Conservation (phyloP, 2,797 vertebrate genomes). For the Darevskia mixta region DNA sequence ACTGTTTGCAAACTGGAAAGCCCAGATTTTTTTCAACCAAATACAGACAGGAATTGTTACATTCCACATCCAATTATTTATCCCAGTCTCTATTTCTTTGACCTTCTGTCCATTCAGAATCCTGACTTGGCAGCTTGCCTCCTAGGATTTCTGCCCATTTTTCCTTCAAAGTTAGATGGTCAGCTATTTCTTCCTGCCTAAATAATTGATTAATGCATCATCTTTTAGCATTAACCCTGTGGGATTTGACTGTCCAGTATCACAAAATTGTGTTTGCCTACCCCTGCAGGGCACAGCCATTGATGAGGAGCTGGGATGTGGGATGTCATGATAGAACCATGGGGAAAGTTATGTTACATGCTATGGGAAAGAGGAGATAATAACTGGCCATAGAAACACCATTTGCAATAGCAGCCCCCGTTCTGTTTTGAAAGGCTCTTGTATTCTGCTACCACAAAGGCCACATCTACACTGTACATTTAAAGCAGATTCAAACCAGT, state of each 20-base stretch:
- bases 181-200: background rate
- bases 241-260: background rate
- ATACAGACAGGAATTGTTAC: background rate
- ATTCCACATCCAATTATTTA: background rate
- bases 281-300: background rate
- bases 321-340: background rate
- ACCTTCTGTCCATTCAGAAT: background rate
- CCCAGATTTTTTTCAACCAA: background rate
- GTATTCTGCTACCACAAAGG: background rate
- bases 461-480: too few relatives aligned
- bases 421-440: background rate
- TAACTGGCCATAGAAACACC: background rate
- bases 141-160: background rate
- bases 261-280: too few relatives aligned
- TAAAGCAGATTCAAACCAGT: too few relatives aligned
- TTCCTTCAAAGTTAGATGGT: background rate
- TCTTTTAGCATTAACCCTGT: background rate
- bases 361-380: background rate
- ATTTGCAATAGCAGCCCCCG: background rate
- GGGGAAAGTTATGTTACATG: background rate
- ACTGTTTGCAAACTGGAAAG: background rate
- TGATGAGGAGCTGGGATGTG: background rate
- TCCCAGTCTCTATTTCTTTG: background rate
- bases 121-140: background rate
- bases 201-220: background rate